phyloP scores from a whole-genome alignment of 2,113 vertebrate genomes.

The Beaufortia kweichowensis region DNA sequence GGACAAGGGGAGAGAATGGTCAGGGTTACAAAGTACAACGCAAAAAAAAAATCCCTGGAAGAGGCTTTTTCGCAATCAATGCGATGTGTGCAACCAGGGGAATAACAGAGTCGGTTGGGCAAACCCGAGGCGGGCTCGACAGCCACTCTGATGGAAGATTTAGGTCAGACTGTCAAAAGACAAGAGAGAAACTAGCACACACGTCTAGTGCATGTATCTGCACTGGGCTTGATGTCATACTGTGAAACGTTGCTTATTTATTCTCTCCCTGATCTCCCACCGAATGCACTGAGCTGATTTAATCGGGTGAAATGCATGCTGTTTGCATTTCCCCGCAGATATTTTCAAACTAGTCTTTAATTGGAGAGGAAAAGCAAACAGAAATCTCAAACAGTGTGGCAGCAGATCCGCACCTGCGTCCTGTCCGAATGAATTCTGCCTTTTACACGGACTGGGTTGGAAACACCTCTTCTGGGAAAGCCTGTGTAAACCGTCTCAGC shows the following conservation, averaged over 20 bases:
- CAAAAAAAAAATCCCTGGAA: slow-evolving; percentile 10
- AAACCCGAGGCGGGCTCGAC: slow-evolving; percentile 62
- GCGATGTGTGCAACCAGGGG: slow-evolving; percentile 56
- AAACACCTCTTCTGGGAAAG: slow-evolving; percentile 12
- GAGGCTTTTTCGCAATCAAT: slow-evolving; percentile 25
- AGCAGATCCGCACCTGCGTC: slow-evolving; percentile 15
- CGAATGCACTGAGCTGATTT: neutral
- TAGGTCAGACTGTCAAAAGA: slow-evolving; percentile 70
- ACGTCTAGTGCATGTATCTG: slow-evolving; percentile 43
- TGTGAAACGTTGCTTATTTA: slow-evolving; percentile 10
- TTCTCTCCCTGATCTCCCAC: neutral
- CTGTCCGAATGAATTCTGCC: slow-evolving; percentile 33
- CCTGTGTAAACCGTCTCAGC: neutral
- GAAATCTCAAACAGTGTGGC: slow-evolving; percentile 16
- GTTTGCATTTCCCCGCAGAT: neutral
- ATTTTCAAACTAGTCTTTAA: neutral
- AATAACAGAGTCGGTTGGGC: slow-evolving; percentile 60
- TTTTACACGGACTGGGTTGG: neutral
- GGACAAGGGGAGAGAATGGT: slow-evolving; percentile 10
- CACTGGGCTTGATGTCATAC: slow-evolving; percentile 13
- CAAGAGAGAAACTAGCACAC: slow-evolving; percentile 58
- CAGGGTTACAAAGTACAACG: neutral
- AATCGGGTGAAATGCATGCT: neutral
- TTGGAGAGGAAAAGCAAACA: neutral
- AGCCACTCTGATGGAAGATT: slow-evolving; percentile 62